Base-by-base conservation (phyloP, 2,888 invertebrate species). In the Ferrisia virgata region DNA sequence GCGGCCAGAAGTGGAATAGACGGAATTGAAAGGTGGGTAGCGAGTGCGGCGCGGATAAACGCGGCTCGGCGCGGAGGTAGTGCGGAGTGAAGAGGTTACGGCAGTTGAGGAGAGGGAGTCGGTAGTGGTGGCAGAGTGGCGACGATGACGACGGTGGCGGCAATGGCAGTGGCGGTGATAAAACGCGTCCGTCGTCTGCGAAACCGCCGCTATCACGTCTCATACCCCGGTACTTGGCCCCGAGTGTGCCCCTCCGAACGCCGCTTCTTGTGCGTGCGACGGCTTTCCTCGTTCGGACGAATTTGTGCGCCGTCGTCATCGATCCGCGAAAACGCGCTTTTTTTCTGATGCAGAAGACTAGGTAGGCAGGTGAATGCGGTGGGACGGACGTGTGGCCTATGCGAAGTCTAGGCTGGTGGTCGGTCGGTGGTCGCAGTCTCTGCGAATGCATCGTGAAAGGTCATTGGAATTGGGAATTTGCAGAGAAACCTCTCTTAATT, bases 301-400 rank as follows among this genome's bases (percentile, higher is more conserved):
- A 80, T 80, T 31, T 28, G 31, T 47, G 39, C 47, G 53, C 81
- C 81, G 81, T 81, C 81, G 58, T 58, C 64, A 81, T 81, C 81
- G 81, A 81, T 81, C 81, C 81, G 81, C 64, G 81, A 58, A 64
- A 81, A 81, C 58, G 81, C 81, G 81, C 31, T 81, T 81, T 81
- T 81, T 79, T 80, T 47, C 2, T 31, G 15, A 25, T 64, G 25
- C 64, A 28, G 53, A 47, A 47, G 47, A 5, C 53, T 22, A 9
- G 53, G 18, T 22, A 8, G 47, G 53, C 53, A 22, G 53, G 13
- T 53, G 53, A 18, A 22, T 22, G 28, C 28, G 3, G 39, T 39
- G 64, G 64, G 11, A 15, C 58, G n/a, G 64, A 25, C 13, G 64
- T 28, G 64, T 64, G 64, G 28, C 9, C 28, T 28, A 64, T 64